phyloP scores from a whole-genome alignment of 2,888 invertebrate genomes.

The Portevinia maculata region DNA sequence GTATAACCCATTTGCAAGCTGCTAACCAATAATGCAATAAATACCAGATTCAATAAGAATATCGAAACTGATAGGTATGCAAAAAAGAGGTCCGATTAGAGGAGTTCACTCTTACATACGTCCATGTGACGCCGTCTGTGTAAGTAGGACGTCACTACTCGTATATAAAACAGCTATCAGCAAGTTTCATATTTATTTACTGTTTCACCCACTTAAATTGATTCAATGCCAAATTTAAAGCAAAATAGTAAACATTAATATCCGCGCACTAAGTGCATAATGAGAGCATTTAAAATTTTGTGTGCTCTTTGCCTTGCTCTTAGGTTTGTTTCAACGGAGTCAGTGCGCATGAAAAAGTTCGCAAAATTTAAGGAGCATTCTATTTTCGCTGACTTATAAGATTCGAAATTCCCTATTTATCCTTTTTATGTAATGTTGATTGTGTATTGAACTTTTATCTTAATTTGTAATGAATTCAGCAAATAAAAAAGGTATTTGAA shows the following conservation, averaged over 20 bases:
- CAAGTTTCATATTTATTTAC: conserved; percentile 20
- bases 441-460: conserved; percentile 20
- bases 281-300: conserved; percentile 60
- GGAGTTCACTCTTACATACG: conserved; percentile 1
- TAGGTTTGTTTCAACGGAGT: conserved; percentile 22
- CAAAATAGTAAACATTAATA: conserved; percentile 64
- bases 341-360: conserved; percentile 70
- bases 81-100: conserved; percentile 37
- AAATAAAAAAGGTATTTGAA: neutral
- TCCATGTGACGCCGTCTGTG: conserved; percentile 34
- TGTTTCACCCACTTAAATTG: conserved; percentile 25
- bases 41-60: conserved; percentile 31
- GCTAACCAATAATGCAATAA: conserved; percentile 15
- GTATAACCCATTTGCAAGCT: conserved; percentile 48
- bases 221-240: conserved; percentile 64
- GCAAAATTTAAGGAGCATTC: conserved; percentile 53
- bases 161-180: conserved; percentile 37
- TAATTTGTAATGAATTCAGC: conserved; percentile 41
- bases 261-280: conserved; percentile 52
- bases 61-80: conserved; percentile 49
- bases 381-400: conserved; percentile 32
- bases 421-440: conserved; percentile 49
- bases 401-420: conserved; percentile 61
- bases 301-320: conserved; percentile 53
- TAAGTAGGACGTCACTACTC: conserved; percentile 47